phyloP scores from a whole-genome alignment of 2,113 vertebrate genomes.

The Elachura formosa region DNA sequence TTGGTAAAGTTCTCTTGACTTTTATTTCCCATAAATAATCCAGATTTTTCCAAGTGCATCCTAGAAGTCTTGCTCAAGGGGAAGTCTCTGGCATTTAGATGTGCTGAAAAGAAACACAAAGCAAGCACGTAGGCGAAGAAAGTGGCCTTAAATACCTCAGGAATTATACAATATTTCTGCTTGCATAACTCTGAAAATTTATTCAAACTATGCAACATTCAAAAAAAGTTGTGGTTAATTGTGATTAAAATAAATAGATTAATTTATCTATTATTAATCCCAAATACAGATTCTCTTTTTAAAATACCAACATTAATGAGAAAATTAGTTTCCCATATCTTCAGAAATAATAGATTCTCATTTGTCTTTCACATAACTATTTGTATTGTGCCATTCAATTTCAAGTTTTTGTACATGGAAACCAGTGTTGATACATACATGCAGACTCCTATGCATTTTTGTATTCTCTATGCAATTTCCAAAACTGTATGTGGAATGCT shows the following conservation, averaged over 20 bases:
- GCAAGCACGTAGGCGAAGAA: neutral
- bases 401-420: neutral
- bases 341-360: neutral
- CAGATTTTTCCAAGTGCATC: neutral
- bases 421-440: neutral
- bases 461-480: neutral
- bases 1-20: neutral
- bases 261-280: neutral
- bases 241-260: no score
- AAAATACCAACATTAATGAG: neutral
- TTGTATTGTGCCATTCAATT: neutral
- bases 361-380: neutral
- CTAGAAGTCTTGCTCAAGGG: neutral
- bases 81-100: neutral
- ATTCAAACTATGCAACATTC: neutral
- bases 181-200: neutral
- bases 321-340: neutral
- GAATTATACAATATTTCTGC: neutral
- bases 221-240: neutral
- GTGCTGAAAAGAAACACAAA: neutral
- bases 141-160: neutral
- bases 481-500: neutral
- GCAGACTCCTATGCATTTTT: rapidly evolving
- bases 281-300: neutral
- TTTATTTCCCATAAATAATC: neutral